Base-by-base conservation (phyloP, 2,797 vertebrate species). In the Cheirogaleus major region DNA sequence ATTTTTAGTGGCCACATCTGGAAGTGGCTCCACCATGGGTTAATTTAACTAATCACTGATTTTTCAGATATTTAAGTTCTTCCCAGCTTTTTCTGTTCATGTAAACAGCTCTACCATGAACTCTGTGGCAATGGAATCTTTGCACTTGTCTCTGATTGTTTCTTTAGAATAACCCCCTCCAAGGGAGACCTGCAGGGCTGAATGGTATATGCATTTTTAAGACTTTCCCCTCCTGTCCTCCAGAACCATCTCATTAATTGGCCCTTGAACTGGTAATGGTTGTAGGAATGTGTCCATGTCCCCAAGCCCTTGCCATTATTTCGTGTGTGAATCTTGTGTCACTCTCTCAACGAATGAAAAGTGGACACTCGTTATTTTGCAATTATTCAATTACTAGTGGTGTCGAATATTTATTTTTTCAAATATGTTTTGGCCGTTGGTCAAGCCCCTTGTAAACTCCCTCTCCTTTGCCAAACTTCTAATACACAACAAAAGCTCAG, bases 381-480 rank as follows among this genome's bases (percentile, higher is more conserved):
- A 11, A 9, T 73, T 27, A 23, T 45, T 63, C 50, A 20, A 1
- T 80, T n/a, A 15, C 17, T 61, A 4, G 10, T 14, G 8, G 32
- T 38, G 4, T 25, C 11, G 0, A 78, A 9, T 13, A 18, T n/a
- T 88, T n/a, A 27, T 67, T 92, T 88, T 72, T 20, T 41, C 27
- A 0, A 72, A 22, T 3, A 3, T 65, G 8, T 57, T 88, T 90
- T 79, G 88, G 52, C 75, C 52, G 3, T 55, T 35, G 78, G 9
- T 70, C 67, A 63, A 63, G 8, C 4, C 50, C 55, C 75, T 91
- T 43, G 59, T 73, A 82, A 92, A 96, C 45, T 41, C 27, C 48
- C 4, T 90, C 61, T 55, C 52, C 13, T 59, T 70, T 87, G 93
- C 70, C 95, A 94, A 69, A 82, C 32, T 65, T 81, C 91, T 75